These are phyloP conservation scores for Phyllostomus hastatus DNA, from an alignment of 2,113 vertebrate species.

Conservation along the genomic window DNA sequence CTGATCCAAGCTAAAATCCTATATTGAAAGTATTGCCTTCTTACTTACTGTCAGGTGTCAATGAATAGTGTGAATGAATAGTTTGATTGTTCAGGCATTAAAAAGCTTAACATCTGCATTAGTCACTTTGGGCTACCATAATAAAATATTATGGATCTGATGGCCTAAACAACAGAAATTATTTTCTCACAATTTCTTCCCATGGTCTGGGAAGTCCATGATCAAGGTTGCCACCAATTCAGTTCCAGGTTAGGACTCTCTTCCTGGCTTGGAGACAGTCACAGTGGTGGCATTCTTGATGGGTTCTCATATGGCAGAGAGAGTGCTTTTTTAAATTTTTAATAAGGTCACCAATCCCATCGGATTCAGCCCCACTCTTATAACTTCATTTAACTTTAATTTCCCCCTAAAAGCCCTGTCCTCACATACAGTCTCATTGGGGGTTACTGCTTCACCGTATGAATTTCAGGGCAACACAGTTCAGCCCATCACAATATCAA, in stretches of 20 bases:
- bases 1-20: background rate
- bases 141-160: background rate
- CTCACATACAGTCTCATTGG: background rate
- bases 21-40: background rate
- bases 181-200: background rate
- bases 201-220: background rate
- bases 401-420: background rate
- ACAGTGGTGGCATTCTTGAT: background rate
- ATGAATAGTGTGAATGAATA: background rate
- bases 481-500: background rate
- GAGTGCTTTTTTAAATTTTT: background rate
- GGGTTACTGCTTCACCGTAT: background rate
- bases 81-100: background rate
- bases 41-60: background rate
- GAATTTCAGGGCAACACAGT: background rate
- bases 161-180: background rate
- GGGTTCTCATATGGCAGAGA: background rate
- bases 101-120: background rate
- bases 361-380: background rate
- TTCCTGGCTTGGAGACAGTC: background rate
- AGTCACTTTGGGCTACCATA: background rate
- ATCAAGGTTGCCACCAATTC: background rate
- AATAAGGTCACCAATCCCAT: background rate
- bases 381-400: background rate
- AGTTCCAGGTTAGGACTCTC: background rate